Evolutionary conservation across 2,888 invertebrate genomes (phyloP).

Genomic region (Branchellion lobata): DNA sequence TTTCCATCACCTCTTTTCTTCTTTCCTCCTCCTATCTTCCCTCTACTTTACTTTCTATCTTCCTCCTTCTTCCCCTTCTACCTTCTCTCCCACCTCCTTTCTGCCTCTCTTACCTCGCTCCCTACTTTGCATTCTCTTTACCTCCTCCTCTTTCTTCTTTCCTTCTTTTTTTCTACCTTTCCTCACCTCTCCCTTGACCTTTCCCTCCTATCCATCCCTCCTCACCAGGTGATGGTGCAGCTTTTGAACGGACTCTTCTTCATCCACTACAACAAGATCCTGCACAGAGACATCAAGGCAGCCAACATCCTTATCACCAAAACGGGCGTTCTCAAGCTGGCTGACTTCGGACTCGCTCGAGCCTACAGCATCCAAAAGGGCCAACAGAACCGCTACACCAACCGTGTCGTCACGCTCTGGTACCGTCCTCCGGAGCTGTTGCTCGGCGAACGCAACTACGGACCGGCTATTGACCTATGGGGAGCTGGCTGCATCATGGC

Average conservation of each 20-base stretch:
- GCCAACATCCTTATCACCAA: slow-evolving; percentile 96
- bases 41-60: too few relatives aligned
- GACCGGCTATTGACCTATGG: slow-evolving; percentile 90
- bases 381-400: slow-evolving; percentile 85
- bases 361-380: slow-evolving; percentile 88
- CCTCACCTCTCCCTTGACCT: too few relatives aligned
- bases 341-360: slow-evolving; percentile 94
- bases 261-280: slow-evolving; percentile 81
- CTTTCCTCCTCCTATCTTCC: too few relatives aligned
- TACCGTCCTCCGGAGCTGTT: slow-evolving; percentile 70
- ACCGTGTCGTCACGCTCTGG: slow-evolving; percentile 95
- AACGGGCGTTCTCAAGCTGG: slow-evolving; percentile 80
- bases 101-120: too few relatives aligned
- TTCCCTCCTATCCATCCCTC: too few relatives aligned
- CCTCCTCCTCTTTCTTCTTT: too few relatives aligned
- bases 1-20: too few relatives aligned
- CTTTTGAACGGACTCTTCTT: slow-evolving; percentile 86
- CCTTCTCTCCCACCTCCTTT: too few relatives aligned
- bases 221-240: slow-evolving; percentile 65
- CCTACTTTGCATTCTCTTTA: too few relatives aligned
- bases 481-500: slow-evolving; percentile 98
- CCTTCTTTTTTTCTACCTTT: too few relatives aligned
- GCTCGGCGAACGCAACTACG: slow-evolving; percentile 79
- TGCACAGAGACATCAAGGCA: slow-evolving; percentile 85
- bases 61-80: too few relatives aligned